Conservation (phyloP, 2,888 invertebrate genomes). For the Teinopalpus imperialis region DNA sequence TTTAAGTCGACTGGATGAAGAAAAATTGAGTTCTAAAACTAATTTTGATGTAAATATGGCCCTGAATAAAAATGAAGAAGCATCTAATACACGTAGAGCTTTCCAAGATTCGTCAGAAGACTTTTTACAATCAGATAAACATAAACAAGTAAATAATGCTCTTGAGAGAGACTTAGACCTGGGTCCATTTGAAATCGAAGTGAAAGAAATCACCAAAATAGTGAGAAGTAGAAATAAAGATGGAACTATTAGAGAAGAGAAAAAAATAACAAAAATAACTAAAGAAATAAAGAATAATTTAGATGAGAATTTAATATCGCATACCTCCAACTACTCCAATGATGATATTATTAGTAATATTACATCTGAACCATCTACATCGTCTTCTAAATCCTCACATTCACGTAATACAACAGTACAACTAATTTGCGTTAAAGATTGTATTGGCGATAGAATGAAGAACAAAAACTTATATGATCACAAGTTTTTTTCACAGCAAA, state of each 20-base stretch:
- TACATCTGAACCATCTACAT: constrained; percentile 29
- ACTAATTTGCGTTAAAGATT: constrained; percentile 11
- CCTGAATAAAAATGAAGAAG: not conserved
- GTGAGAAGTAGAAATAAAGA: constrained; percentile 42
- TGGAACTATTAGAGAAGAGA: constrained; percentile 43
- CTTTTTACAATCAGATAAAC: not conserved
- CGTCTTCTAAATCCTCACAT: constrained; percentile 32
- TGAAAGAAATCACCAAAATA: constrained; percentile 44
- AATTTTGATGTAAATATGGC: no score
- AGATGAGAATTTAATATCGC: constrained; percentile 24
- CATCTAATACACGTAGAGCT: not conserved
- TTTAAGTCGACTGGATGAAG: not conserved
- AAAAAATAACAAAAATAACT: constrained; percentile 40
- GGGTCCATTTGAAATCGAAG: constrained; percentile 41
- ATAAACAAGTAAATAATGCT: no score
- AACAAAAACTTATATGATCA: not conserved
- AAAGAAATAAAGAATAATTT: constrained; percentile 37
- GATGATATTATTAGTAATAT: constrained; percentile 19
- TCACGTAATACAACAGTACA: constrained; percentile 19
- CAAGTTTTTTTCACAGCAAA: not conserved
- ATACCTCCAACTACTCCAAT: not conserved
- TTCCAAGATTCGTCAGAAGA: not conserved
- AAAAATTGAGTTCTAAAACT: no score
- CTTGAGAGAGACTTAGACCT: constrained; percentile 34
- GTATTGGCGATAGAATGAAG: not conserved